Conservation (phyloP, 2,113 vertebrate species). For the Brienomyrus longianalis region DNA sequence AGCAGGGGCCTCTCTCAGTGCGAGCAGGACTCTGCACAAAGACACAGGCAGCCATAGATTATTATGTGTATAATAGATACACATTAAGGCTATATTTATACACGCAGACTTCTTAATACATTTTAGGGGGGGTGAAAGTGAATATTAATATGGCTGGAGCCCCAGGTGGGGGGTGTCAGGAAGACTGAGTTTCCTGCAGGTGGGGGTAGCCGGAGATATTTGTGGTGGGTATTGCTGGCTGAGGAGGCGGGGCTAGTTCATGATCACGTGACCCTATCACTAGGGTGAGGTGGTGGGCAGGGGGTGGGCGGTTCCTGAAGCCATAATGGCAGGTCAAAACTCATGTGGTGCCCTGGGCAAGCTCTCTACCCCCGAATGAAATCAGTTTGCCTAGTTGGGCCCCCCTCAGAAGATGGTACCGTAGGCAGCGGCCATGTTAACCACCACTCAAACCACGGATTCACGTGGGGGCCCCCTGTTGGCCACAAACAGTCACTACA, state of each 20-base stretch:
- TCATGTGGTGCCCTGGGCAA: background rate
- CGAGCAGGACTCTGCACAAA: background rate
- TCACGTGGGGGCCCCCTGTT: background rate
- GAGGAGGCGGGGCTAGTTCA: background rate
- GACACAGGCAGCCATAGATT: slow-evolving; percentile 1
- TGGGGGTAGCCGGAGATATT: background rate
- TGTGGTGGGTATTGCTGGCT: background rate
- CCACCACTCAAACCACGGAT: background rate
- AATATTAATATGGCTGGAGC: slow-evolving; percentile 8
- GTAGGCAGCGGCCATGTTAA: background rate
- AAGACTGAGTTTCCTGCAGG: background rate
- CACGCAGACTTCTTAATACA: background rate
- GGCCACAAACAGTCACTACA: background rate
- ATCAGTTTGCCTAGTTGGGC: background rate
- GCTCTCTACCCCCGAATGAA: background rate
- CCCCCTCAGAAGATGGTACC: background rate
- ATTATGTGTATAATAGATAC: background rate
- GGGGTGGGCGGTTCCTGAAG: background rate
- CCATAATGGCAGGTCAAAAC: background rate
- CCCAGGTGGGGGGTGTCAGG: background rate
- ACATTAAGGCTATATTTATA: slow-evolving; percentile 9
- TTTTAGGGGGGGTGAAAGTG: background rate
- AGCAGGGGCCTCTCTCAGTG: background rate
- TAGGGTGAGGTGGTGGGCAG: background rate
- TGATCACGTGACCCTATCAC: background rate